Conservation (phyloP, 1,140 invertebrate species). For the Scaptodrosophila lebanonensis region DNA sequence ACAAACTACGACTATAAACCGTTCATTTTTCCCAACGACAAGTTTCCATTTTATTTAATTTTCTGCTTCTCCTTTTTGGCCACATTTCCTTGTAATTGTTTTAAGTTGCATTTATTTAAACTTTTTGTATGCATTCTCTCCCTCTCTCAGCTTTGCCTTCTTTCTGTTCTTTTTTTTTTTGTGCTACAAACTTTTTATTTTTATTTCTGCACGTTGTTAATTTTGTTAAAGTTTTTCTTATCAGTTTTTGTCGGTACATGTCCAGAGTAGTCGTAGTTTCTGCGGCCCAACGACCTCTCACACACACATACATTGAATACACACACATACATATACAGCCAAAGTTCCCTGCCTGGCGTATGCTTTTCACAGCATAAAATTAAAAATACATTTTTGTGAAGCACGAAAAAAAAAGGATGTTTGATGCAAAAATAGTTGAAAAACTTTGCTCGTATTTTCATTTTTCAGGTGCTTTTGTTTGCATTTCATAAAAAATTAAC, state of each 20-base stretch:
- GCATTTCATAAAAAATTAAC: constrained; percentile 7
- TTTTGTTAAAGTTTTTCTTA: constrained; percentile 57
- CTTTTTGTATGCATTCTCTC: constrained; percentile 34
- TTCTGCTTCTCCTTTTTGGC: constrained; percentile 26
- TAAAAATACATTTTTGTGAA: constrained; percentile 23
- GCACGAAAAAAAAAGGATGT: constrained; percentile 20
- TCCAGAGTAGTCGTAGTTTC: too few relatives aligned
- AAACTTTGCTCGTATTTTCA: constrained; percentile 12
- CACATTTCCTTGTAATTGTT: constrained; percentile 60
- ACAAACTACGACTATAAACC: too few relatives aligned
- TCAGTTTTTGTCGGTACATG: constrained; percentile 28
- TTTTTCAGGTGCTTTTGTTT: constrained; percentile 12
- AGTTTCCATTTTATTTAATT: constrained; percentile 35
- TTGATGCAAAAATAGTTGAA: constrained; percentile 26
- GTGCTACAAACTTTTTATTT: constrained; percentile 12
- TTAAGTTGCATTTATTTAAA: constrained; percentile 66
- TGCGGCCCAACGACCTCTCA: too few relatives aligned
- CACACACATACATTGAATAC: too few relatives aligned
- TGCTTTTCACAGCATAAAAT: constrained; percentile 15
- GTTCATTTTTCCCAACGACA: constrained; percentile 32
- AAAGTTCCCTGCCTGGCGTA: constrained; percentile 4
- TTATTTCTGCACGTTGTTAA: constrained; percentile 43
- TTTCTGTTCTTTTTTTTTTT: constrained; percentile 29
- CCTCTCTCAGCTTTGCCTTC: constrained; percentile 29
- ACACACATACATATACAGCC: too few relatives aligned